Conservation (phyloP, 2,888 invertebrate species). For the Colostygia pectinataria region DNA sequence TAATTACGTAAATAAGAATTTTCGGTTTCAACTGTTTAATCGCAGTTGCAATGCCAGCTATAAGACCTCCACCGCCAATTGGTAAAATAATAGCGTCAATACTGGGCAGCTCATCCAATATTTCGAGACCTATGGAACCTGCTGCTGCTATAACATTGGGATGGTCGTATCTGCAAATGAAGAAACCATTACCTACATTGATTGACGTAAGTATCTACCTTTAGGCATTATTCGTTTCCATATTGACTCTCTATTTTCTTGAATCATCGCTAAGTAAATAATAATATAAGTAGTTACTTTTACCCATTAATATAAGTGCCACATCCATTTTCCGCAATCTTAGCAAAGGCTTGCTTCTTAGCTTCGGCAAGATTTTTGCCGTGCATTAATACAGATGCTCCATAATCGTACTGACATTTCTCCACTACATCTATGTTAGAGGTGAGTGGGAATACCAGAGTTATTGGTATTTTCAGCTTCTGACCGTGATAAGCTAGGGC, state of each 20-base stretch:
- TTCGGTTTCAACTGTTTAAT: slow-evolving; percentile 90
- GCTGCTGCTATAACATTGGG: slow-evolving; percentile 95
- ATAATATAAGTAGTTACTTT: slow-evolving; percentile 26
- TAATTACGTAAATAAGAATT: slow-evolving; percentile 90
- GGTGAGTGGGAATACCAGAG: slow-evolving; percentile 92
- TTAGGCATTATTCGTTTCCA: not conserved
- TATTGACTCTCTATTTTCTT: not conserved
- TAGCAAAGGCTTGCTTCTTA: slow-evolving; percentile 87
- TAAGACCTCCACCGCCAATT: slow-evolving; percentile 94
- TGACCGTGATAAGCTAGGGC: slow-evolving; percentile 87
- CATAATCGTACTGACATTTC: slow-evolving; percentile 87
- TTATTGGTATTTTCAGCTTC: slow-evolving; percentile 85
- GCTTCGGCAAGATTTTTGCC: slow-evolving; percentile 91
- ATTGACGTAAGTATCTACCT: too few relatives aligned
- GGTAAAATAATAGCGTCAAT: slow-evolving; percentile 94
- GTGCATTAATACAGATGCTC: slow-evolving; percentile 89
- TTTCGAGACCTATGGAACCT: slow-evolving; percentile 94
- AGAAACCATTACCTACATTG: not conserved
- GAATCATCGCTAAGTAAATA: not conserved
- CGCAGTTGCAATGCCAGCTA: slow-evolving; percentile 93
- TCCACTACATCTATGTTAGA: slow-evolving; percentile 92
- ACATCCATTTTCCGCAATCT: slow-evolving; percentile 85
- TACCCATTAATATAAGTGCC: slow-evolving; percentile 92
- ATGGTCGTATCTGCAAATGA: slow-evolving; percentile 90
- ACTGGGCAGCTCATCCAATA: slow-evolving; percentile 91